Evolutionary conservation across 2,797 vertebrate species (phyloP), one percentile per base, ranked within the genome.

Genomic region (Anolis apletophallus): DNA sequence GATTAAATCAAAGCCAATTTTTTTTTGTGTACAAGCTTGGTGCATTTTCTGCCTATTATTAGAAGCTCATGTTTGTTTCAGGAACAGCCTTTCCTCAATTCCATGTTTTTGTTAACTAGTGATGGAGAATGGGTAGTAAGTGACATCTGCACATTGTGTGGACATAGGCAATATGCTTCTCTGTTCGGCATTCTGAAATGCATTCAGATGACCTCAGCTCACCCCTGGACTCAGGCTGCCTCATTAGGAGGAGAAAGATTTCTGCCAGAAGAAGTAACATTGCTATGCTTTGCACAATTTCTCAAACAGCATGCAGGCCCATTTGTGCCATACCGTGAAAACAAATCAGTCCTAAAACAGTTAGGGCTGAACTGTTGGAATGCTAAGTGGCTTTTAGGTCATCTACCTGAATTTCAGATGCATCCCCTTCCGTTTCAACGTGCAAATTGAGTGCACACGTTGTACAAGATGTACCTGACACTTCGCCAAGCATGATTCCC

Each of bases 201-300:
- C 59, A 86, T 68, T 89, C 50, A 85, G 55, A 21, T 54, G 84
- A 5, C 79, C 86, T 84, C 52, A 46, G 2, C 52, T 89, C 90
- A 57, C 55, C 69, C 88, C 88, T 87, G 83, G 29, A 67, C 83
- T 82, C 80, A 54, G 16, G 46, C 57, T 80, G 78, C 68, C 69
- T 80, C 57, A 83, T 73, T 79, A 73, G 76, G 57, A 87, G 54
- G 68, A 12, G 21, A 59, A 72, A 80, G 52, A 61, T 61, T 71
- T 13, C 64, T 77, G 72, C 50, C 64, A 64, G 80, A 50, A 85
- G 75, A 79, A 57, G 64, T 71, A 52, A 64, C n/a, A 68, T 74
- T 72, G 72, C 71, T 67, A 40, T 19, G 3, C 52, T 80, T 91
- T 71, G 59, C n/a, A 1, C 21, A 79, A 0, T 40, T 79, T 26